Evolutionary conservation across 2,888 invertebrate genomes (phyloP).

Genomic region (Nowickia ferox): DNA sequence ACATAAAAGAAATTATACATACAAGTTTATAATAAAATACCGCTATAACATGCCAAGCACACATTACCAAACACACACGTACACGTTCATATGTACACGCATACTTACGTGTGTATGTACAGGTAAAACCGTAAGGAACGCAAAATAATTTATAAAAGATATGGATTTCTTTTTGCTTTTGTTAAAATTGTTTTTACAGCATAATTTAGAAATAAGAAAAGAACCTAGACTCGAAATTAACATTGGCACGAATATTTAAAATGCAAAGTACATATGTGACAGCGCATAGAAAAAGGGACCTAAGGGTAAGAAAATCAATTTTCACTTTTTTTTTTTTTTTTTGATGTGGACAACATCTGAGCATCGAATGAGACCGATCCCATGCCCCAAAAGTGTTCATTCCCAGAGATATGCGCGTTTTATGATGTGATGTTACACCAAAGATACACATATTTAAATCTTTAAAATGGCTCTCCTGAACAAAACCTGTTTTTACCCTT

Average conservation of each 20-base stretch:
- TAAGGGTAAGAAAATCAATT: no score
- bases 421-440: no score
- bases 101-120: neutral
- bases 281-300: no score
- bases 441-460: no score
- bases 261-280: neutral
- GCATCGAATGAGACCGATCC: no score
- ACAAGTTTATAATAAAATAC: slow-evolving; percentile 11
- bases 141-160: neutral
- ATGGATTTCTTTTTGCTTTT: neutral
- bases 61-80: neutral
- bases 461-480: no score
- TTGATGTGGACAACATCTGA: no score
- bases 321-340: no score
- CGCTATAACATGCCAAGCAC: neutral
- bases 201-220: neutral
- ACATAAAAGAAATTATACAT: slow-evolving; percentile 12
- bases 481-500: no score
- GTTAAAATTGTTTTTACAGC: neutral
- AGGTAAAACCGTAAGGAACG: no score
- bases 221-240: neutral
- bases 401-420: no score
- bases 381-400: no score
- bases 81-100: neutral
- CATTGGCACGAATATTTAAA: neutral